Conservation (phyloP, 2,888 invertebrate species). For the Chorisops tibialis region DNA sequence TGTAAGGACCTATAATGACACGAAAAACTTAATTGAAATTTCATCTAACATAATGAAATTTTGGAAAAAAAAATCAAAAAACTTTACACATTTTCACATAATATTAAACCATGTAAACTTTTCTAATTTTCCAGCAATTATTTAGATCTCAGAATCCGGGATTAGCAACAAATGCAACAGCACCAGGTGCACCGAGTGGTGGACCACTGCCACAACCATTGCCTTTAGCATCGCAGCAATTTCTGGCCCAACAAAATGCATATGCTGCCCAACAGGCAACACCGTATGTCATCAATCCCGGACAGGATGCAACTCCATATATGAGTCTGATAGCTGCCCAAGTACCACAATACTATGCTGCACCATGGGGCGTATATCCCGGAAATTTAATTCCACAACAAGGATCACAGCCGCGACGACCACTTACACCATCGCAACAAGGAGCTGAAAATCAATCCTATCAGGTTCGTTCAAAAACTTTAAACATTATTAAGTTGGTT, state of each 20-base stretch:
- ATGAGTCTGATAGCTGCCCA: constrained; percentile 77
- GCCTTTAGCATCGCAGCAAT: constrained; percentile 70
- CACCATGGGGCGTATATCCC: constrained; percentile 91
- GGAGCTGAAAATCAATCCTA: constrained; percentile 53
- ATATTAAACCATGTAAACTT: not conserved
- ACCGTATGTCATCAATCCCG: constrained; percentile 83
- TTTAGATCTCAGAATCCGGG: constrained; percentile 83
- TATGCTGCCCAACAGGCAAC: constrained; percentile 66
- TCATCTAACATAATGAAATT: no score
- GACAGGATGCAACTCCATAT: constrained; percentile 73
- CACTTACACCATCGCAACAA: constrained; percentile 74
- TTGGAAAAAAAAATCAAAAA: no score
- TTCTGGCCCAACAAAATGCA: constrained; percentile 67
- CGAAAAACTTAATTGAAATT: no score
- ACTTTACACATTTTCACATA: no score
- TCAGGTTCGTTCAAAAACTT: constrained; percentile 51
- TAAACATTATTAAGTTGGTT: no score
- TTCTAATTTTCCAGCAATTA: constrained; percentile 63
- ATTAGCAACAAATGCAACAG: constrained; percentile 58
- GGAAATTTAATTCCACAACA: constrained; percentile 70
- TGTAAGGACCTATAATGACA: no score
- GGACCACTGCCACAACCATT: constrained; percentile 70
- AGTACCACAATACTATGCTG: constrained; percentile 87
- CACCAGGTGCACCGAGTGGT: constrained; percentile 66
- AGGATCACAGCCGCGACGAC: constrained; percentile 68